Percentiles rank a stretch among this genome's conserved stretches.
These are phyloP conservation scores for Perizoma affinitatum DNA, from an alignment of 2,888 invertebrate species.

Conservation along the genomic window DNA sequence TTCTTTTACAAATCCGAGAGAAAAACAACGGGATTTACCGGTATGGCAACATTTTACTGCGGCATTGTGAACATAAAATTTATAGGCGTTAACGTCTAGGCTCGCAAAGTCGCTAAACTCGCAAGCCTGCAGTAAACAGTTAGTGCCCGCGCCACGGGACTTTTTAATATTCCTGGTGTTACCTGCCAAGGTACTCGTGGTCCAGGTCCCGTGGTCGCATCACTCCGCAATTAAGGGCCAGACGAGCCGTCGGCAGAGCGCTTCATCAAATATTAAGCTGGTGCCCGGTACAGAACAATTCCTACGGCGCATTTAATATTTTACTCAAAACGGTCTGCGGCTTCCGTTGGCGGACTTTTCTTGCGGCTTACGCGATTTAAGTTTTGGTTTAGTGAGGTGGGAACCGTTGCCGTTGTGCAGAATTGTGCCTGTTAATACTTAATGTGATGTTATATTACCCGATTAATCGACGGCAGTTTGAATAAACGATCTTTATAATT, in stretches of 20 bases:
- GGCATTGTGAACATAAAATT: constrained; percentile 76
- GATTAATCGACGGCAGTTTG: constrained; percentile 40
- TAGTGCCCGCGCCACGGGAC: constrained; percentile 62
- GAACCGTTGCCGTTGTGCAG: constrained; percentile 48
- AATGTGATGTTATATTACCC: constrained; percentile 53
- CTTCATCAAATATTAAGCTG: constrained; percentile 76
- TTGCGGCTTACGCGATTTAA: constrained; percentile 67
- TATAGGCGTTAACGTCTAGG: constrained; percentile 74
- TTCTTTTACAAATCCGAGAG: constrained; percentile 59
- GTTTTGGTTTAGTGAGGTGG: constrained; percentile 68
- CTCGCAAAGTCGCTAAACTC: constrained; percentile 62
- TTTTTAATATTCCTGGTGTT: constrained; percentile 65
- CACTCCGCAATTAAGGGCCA: constrained; percentile 71
- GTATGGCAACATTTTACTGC: constrained; percentile 77
- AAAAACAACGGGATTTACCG: constrained; percentile 70
- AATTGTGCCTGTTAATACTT: constrained; percentile 61
- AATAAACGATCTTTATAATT: constrained; percentile 31
- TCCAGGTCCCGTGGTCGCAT: constrained; percentile 54
- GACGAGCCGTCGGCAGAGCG: constrained; percentile 67
- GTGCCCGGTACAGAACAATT: constrained; percentile 65
- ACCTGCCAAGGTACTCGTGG: constrained; percentile 26
- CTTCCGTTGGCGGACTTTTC: constrained; percentile 68
- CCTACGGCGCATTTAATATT: constrained; percentile 77
- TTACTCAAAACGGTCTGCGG: constrained; percentile 77
- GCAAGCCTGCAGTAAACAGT: constrained; percentile 71